Base-by-base conservation (phyloP, 2,888 invertebrate genomes). In the Pristionchus fissidentatus region DNA sequence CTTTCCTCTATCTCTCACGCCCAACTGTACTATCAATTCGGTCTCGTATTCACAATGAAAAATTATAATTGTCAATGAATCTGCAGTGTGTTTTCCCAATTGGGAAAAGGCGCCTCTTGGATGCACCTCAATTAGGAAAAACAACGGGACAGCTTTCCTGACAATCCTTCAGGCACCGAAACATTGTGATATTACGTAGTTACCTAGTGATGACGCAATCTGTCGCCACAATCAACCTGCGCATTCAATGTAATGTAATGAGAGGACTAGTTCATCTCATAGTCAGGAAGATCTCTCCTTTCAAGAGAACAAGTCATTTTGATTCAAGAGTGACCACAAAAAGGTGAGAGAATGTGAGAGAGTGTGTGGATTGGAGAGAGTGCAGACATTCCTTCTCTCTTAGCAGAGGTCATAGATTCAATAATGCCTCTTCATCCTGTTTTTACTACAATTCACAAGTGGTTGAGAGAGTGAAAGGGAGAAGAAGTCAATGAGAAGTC, bases 271-370 rank as follows among this genome's bases (percentile, higher is more conserved):
- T 70, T 70, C 70, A 70, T 22, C 41, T 7, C 55, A 15, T 22
- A 7, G 10, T 55, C 66, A n/a, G n/a, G n/a, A n/a, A n/a, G n/a
- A n/a, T 41, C 41, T 19, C 66, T n/a, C 32, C 66, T 32, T 38
- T 70, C 70, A 70, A 70, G 70, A 70, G 70, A 70, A 70, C 70
- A 70, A 70, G 70, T 70, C 70, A 70, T n/a, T 38, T 70, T 70
- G 70, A 41, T 70, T 70, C 70, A 70, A 70, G 70, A 70, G 70
- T 41, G 70, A 70, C 70, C 70, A 70, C 41, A 70, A 70, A 70
- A 70, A 70, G 70, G 26, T 0, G 3, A 41, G 70, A 70, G 70
- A 7, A 0, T 38, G 8, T n/a, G 70, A 70, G n/a, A 70, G 70
- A 70, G 0, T 26, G 26, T 1, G 70, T 13, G 8, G 15, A 7